These are phyloP conservation scores for Cataglyphis cursor DNA, from an alignment of 2,888 invertebrate species.

Conservation along the genomic window DNA sequence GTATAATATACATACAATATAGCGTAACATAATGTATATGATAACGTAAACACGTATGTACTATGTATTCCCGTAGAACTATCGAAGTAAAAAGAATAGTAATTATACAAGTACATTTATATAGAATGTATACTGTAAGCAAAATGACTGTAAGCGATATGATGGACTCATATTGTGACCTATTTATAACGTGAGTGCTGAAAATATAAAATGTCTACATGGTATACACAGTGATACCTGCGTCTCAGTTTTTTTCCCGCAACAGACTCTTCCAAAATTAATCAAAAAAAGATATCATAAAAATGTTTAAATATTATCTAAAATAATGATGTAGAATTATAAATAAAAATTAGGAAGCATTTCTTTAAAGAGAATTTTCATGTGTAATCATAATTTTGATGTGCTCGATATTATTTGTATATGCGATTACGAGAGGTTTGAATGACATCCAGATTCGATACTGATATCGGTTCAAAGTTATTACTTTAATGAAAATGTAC, in stretches of 20 bases:
- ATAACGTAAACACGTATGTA: constrained; percentile 17
- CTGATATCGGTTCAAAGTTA: constrained; percentile 1
- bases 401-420: not conserved
- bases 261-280: not conserved
- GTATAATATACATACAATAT: constrained; percentile 38
- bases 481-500: not conserved
- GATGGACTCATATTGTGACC: constrained; percentile 74
- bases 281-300: not conserved
- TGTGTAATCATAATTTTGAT: not conserved
- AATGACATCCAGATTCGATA: not conserved
- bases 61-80: constrained; percentile 48
- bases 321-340: not conserved
- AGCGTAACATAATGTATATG: constrained; percentile 42
- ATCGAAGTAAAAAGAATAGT: constrained; percentile 48
- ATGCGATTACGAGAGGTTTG: not conserved
- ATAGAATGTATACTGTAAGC: constrained; percentile 62
- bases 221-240: constrained; percentile 61
- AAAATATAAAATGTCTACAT: constrained; percentile 77
- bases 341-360: not conserved
- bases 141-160: constrained; percentile 72
- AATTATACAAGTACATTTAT: constrained; percentile 59
- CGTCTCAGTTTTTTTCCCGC: constrained; percentile 11
- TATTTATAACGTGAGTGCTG: constrained; percentile 78
- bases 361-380: not conserved
- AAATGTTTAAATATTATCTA: not conserved